Conservation (phyloP, 2,888 invertebrate genomes). For the Mesorhabditis sp. region DNA sequence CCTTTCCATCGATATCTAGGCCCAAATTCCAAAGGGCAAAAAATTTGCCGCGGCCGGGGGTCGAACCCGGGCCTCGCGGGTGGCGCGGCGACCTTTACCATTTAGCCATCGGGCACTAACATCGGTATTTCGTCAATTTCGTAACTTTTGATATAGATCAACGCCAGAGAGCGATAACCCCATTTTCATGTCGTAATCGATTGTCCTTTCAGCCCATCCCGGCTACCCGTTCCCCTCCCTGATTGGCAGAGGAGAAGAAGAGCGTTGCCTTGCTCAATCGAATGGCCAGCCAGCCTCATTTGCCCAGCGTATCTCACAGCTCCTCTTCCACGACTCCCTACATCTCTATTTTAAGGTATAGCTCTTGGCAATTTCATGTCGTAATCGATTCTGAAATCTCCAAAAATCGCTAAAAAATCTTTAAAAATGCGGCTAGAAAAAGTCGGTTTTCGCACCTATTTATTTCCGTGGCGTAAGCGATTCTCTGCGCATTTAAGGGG, state of each 20-base stretch:
- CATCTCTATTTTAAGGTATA: constrained; percentile 39
- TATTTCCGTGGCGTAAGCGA: no score
- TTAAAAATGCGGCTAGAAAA: background rate
- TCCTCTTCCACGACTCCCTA: constrained; percentile 33
- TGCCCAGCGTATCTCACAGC: constrained; percentile 33
- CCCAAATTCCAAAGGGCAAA: no score
- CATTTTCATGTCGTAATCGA: background rate
- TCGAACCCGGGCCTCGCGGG: no score
- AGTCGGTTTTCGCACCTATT: background rate
- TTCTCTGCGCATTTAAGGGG: no score
- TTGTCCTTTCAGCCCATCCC: background rate
- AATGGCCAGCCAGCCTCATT: constrained; percentile 32
- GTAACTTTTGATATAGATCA: no score
- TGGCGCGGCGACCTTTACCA: no score
- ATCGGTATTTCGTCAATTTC: no score
- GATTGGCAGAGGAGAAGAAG: constrained; percentile 26
- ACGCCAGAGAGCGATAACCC: no score
- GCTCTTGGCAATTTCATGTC: background rate
- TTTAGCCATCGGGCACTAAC: no score
- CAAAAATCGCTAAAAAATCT: background rate
- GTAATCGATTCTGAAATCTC: background rate
- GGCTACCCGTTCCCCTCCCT: constrained; percentile 24
- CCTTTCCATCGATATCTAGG: no score
- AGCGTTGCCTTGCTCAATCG: constrained; percentile 22
- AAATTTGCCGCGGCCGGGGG: no score